These are phyloP conservation scores for Calyptommatus sinebrachiatus DNA, from an alignment of 2,113 vertebrate species.

Conservation along the genomic window DNA sequence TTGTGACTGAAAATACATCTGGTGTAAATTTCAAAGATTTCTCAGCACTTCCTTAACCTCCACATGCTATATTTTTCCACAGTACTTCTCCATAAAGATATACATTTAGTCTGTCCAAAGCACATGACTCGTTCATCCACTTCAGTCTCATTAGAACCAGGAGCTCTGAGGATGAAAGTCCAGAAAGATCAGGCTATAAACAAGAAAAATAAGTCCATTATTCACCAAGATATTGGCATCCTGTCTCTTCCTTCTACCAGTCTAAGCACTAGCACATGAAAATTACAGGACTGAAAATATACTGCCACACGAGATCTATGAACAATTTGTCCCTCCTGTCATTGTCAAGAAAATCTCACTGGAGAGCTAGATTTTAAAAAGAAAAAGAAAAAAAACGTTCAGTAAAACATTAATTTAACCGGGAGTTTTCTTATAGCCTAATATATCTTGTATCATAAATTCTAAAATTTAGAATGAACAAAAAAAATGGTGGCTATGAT, in stretches of 20 bases:
- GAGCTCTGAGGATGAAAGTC: conserved; percentile 38
- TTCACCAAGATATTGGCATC: conserved; percentile 59
- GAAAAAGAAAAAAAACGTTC: conserved; percentile 23
- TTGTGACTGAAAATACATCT: no score
- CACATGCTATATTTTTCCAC: conserved; percentile 26
- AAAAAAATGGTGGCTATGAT: accelerated
- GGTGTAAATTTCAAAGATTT: no score
- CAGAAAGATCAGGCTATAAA: conserved; percentile 56
- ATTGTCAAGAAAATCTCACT: conserved; percentile 49
- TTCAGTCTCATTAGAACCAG: conserved; percentile 30
- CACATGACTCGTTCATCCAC: conserved; percentile 26
- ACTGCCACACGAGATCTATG: conserved; percentile 64
- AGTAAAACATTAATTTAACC: background rate
- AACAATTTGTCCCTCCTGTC: conserved; percentile 65
- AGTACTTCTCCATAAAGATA: conserved; percentile 23
- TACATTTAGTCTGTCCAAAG: background rate
- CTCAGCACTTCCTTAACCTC: background rate
- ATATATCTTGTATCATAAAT: background rate
- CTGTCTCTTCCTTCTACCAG: conserved; percentile 61
- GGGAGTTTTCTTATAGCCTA: background rate
- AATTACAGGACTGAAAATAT: conserved; percentile 58
- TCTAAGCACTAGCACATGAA: conserved; percentile 48
- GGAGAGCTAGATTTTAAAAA: conserved; percentile 31
- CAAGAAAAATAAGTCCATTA: conserved; percentile 66
- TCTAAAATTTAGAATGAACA: conserved; percentile 11